phyloP scores from a whole-genome alignment of 64 coral and sea anemone species.

The Montipora cactus region DNA sequence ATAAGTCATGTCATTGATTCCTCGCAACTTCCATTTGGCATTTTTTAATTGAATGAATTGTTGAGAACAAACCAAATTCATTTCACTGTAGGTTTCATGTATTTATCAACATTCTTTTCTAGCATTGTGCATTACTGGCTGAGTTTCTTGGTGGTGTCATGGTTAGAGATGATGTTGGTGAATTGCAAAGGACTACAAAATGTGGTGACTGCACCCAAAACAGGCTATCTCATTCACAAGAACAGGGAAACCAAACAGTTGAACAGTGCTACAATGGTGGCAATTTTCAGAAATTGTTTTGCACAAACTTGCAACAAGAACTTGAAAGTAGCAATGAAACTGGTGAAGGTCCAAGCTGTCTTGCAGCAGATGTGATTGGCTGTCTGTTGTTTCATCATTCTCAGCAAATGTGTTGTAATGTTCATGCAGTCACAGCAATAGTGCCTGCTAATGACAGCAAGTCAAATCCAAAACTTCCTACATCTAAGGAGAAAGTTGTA shows the following conservation, averaged over 20 bases:
- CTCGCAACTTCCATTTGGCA: no score
- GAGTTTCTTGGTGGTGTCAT: constrained; percentile 78
- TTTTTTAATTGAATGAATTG: no score
- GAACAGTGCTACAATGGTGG: not conserved
- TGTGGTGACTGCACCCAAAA: constrained; percentile 23
- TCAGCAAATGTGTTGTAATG: constrained; percentile 95
- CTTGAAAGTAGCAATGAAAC: constrained; percentile 26
- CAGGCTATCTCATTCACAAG: constrained; percentile 41
- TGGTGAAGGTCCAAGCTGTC: constrained; percentile 9
- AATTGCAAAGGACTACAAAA: not conserved
- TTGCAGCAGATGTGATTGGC: constrained; percentile 78
- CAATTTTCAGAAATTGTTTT: constrained; percentile 24
- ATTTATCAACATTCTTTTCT: constrained; percentile 21
- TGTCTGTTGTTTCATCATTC: constrained; percentile 83
- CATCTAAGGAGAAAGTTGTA: constrained; percentile 64
- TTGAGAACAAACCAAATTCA: no score
- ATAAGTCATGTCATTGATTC: no score
- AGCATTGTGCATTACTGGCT: constrained; percentile 85
- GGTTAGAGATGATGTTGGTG: constrained; percentile 1
- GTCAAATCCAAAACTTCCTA: not conserved
- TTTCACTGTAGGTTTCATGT: no score
- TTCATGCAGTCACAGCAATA: constrained; percentile 96
- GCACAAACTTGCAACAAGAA: not conserved
- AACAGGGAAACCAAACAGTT: not conserved
- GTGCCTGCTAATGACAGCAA: constrained; percentile 76